A percentile compares a stretch with the other conserved stretches of the same genome.
Conservation (phyloP, 2,113 vertebrate genomes). For the Cisticola juncidis region DNA sequence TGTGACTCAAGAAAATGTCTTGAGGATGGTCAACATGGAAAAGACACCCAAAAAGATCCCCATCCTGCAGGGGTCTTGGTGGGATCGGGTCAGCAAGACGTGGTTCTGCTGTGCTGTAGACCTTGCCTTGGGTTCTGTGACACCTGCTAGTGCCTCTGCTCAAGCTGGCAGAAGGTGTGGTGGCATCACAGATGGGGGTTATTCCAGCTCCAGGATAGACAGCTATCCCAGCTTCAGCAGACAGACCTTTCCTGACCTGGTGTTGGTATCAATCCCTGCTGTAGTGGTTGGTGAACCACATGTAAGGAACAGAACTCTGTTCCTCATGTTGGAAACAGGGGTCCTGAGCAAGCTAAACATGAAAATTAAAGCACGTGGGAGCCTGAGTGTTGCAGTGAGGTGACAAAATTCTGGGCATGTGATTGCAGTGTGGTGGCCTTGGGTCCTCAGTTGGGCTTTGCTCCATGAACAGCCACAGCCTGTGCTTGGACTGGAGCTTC, state of each 20-base stretch:
- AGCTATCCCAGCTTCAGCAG: not conserved
- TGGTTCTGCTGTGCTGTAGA: not conserved
- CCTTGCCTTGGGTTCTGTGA: not conserved
- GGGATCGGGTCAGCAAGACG: not conserved
- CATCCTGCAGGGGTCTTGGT: not conserved
- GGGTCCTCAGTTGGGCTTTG: not conserved
- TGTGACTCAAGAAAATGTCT: not conserved
- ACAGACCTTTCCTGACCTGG: rapidly evolving
- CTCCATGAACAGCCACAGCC: not conserved
- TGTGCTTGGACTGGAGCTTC: not conserved
- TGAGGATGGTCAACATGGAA: not conserved
- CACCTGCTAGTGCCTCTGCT: not conserved
- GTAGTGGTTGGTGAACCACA: not conserved
- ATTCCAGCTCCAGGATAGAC: not conserved
- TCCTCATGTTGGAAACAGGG: not conserved
- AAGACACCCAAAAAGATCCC: not conserved
- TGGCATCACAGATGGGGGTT: not conserved
- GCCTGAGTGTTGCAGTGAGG: not conserved
- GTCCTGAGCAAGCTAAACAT: not conserved
- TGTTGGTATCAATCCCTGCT: not conserved
- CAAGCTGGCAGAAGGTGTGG: not conserved
- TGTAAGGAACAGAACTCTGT: not conserved
- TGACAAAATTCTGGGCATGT: not conserved
- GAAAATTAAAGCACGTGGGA: not conserved
- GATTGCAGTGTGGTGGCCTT: not conserved